Evolutionary conservation across 30 jellyfish, hydroid and myxozoan species (phyloP).

Genomic region (Cassiopea xamachana): DNA sequence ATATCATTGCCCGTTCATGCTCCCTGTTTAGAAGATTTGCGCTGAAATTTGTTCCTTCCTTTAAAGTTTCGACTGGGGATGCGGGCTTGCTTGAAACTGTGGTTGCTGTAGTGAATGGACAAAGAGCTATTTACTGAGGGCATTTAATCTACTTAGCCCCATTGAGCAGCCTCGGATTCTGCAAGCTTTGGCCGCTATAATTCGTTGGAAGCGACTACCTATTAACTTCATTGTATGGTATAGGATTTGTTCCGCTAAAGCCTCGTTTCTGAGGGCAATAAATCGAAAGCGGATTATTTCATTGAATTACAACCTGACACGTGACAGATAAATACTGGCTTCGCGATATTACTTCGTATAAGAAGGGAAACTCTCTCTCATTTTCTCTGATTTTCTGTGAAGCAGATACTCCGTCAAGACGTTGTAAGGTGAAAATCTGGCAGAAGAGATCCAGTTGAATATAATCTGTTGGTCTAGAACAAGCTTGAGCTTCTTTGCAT

Average conservation of each 20-base stretch:
- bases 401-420: background rate
- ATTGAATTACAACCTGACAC: background rate
- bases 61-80: too few relatives aligned
- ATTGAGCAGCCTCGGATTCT: background rate
- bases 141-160: too few relatives aligned
- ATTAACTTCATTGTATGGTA: background rate
- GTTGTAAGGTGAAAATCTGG: background rate
- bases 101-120: too few relatives aligned
- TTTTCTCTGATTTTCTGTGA: background rate
- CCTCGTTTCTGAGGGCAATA: background rate
- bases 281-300: background rate
- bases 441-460: too few relatives aligned
- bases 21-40: too few relatives aligned
- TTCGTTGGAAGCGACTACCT: background rate
- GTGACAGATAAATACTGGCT: background rate
- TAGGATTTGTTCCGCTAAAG: background rate
- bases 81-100: too few relatives aligned
- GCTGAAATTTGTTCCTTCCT: too few relatives aligned
- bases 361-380: background rate
- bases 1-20: too few relatives aligned
- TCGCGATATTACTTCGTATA: background rate
- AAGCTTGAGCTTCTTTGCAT: background rate
- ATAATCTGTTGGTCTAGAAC: too few relatives aligned
- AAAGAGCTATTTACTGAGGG: too few relatives aligned
- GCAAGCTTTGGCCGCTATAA: background rate